phyloP scores from a whole-genome alignment of 1,140 invertebrate genomes.

The Penaeus vannamei region DNA sequence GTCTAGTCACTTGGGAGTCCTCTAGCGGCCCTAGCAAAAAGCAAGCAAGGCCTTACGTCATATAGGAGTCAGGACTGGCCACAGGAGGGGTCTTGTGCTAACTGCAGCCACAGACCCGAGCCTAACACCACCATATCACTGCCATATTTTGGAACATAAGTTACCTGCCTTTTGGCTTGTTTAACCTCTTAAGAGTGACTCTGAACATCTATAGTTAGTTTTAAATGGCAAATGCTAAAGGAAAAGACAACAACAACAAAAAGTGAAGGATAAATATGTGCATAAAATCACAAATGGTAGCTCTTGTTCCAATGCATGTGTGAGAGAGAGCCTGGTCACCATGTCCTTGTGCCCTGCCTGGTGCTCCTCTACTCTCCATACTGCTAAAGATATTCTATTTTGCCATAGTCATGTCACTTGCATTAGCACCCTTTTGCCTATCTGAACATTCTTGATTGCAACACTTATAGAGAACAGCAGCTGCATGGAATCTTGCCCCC shows the following conservation, averaged over 20 bases:
- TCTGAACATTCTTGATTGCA: too few species aligned
- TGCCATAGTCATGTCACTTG: too few species aligned
- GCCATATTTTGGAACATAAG: background rate
- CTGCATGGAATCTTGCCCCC: too few species aligned
- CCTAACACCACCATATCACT: too few species aligned
- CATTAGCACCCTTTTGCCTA: too few species aligned
- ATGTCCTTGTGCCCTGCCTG: constrained; percentile 46
- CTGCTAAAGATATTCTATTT: too few species aligned
- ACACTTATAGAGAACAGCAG: too few species aligned
- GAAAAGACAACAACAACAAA: background rate
- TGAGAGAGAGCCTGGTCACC: constrained; percentile 16
- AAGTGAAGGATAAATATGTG: background rate
- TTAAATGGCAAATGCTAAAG: background rate
- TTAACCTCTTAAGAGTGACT: too few species aligned
- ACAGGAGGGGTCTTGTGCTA: too few species aligned
- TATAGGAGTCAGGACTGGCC: constrained; percentile 32
- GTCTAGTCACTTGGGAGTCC: constrained; percentile 71
- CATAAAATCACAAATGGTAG: background rate
- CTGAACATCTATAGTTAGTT: background rate
- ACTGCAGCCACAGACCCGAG: too few species aligned
- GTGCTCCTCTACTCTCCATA: constrained; percentile 59
- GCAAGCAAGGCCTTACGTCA: constrained; percentile 58
- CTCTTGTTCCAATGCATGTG: constrained; percentile 18
- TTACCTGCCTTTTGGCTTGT: too few species aligned
- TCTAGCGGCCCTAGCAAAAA: constrained; percentile 69